phyloP scores from a whole-genome alignment of 2,797 vertebrate species.

The Mus minutoides region DNA sequence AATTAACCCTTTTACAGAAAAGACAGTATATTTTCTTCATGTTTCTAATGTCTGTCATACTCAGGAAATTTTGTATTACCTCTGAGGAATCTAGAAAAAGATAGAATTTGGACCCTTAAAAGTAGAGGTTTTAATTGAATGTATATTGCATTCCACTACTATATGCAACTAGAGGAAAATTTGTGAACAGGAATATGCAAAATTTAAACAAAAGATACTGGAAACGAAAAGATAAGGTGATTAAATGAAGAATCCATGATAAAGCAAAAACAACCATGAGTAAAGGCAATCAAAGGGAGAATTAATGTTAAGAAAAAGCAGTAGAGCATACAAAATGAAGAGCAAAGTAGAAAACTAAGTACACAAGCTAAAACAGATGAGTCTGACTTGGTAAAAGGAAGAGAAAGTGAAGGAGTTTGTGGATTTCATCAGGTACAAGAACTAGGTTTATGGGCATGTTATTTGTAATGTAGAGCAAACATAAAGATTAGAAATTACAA shows the following conservation, averaged over 20 bases:
- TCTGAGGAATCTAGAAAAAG: neutral
- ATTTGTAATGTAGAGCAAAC: conserved; percentile 5
- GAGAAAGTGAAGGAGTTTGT: neutral
- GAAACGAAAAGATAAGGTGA: neutral
- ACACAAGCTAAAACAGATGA: neutral
- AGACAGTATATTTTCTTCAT: neutral
- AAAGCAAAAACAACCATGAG: conserved; percentile 1
- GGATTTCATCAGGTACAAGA: neutral
- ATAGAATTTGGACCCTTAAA: neutral
- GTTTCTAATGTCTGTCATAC: neutral
- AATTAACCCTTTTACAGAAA: neutral
- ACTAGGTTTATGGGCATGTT: neutral
- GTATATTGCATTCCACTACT: neutral
- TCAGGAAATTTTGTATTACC: neutral
- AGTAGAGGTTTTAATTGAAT: neutral
- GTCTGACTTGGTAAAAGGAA: neutral
- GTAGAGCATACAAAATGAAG: neutral
- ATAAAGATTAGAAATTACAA: neutral
- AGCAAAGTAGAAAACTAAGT: neutral
- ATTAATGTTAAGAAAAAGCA: neutral
- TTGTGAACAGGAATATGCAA: neutral
- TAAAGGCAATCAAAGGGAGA: neutral
- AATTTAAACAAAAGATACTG: conserved; percentile 13
- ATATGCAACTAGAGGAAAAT: neutral
- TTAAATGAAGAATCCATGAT: conserved; percentile 3